These are phyloP conservation scores for Theristus sp. DNA, from an alignment of 2,888 invertebrate species.

Conservation along the genomic window DNA sequence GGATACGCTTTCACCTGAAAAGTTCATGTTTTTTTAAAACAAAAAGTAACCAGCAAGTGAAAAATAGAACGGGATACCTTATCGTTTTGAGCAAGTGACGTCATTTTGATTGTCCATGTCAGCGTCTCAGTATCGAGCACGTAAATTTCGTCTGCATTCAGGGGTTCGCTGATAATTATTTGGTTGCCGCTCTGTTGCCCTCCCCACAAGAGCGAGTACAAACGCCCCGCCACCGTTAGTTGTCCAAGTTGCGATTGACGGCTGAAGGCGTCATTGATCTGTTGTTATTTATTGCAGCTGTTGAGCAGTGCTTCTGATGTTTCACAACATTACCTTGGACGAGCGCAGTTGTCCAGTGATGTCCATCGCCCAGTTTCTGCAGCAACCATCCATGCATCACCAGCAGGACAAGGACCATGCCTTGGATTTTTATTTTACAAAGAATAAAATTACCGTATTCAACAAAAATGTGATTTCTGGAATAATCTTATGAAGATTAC, in stretches of 20 bases:
- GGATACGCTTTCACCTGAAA: too few relatives aligned
- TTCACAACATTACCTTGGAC: background rate
- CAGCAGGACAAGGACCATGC: slow-evolving; percentile 5
- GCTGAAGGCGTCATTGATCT: too few relatives aligned
- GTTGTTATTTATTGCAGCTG: too few relatives aligned
- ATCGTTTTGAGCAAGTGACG: too few relatives aligned
- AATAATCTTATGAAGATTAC: too few relatives aligned
- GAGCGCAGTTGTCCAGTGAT: background rate
- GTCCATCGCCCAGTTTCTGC: background rate
- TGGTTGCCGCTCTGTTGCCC: background rate
- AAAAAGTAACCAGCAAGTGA: too few relatives aligned
- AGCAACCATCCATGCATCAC: background rate
- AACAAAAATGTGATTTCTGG: background rate
- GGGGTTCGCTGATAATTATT: background rate
- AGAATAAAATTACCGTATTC: background rate
- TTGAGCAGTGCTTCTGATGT: too few relatives aligned
- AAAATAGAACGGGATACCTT: too few relatives aligned
- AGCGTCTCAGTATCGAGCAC: background rate
- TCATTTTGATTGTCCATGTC: background rate
- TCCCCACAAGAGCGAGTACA: background rate
- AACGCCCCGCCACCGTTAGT: background rate
- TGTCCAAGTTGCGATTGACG: background rate
- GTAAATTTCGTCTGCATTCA: background rate
- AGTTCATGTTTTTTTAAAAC: too few relatives aligned
- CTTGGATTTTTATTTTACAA: slow-evolving; percentile 1